phyloP scores from a whole-genome alignment of 2,888 invertebrate species.

The Campaea margaritaria region DNA sequence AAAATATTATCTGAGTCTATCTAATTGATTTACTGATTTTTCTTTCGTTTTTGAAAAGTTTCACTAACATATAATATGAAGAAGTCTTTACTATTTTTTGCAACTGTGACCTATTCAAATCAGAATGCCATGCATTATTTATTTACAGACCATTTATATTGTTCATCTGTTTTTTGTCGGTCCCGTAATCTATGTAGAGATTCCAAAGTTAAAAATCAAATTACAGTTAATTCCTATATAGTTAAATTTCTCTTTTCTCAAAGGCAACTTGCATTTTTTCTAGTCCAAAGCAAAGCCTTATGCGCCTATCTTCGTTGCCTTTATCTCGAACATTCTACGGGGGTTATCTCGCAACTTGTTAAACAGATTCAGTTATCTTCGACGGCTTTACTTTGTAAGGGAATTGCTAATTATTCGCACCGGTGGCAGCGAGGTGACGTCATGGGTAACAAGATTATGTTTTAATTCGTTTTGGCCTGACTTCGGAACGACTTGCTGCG shows the following conservation, averaged over 20 bases:
- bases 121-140: too few relatives aligned
- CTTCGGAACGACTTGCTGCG: constrained; percentile 16
- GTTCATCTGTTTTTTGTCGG: too few relatives aligned
- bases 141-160: too few relatives aligned
- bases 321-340: constrained; percentile 23
- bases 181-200: too few relatives aligned
- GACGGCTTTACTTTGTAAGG: constrained; percentile 54
- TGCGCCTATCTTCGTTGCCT: constrained; percentile 19
- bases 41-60: too few relatives aligned
- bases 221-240: too few relatives aligned
- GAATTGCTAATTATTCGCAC: constrained; percentile 74
- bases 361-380: constrained; percentile 70
- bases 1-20: too few relatives aligned
- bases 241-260: not conserved
- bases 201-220: too few relatives aligned
- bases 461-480: constrained; percentile 35
- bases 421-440: constrained; percentile 57
- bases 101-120: too few relatives aligned
- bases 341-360: constrained; percentile 60
- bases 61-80: too few relatives aligned
- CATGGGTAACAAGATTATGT: constrained; percentile 44
- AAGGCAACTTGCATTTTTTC: constrained; percentile 5
- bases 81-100: too few relatives aligned
- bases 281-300: constrained; percentile 10
- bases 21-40: too few relatives aligned